Percentiles rank a stretch among this genome's conserved stretches.
phyloP scores from a whole-genome alignment of 1,140 invertebrate genomes.

The Lepidurus apus region DNA sequence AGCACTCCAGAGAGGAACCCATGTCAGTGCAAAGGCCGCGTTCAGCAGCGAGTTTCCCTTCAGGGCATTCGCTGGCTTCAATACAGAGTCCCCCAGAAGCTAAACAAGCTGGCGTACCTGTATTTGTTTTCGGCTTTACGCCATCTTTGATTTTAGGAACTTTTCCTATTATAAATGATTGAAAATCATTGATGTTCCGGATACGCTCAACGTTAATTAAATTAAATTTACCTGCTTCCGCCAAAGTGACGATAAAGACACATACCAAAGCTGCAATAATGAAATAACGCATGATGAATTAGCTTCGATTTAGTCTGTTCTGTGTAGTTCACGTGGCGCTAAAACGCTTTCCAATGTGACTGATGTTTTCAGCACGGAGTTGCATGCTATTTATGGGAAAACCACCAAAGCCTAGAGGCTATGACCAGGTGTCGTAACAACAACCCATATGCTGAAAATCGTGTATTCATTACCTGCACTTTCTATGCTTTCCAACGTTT shows the following conservation, averaged over 20 bases:
- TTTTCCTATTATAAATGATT: neutral
- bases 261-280: neutral
- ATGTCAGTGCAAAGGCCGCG: constrained; percentile 17
- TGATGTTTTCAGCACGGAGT: neutral
- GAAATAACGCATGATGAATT: neutral
- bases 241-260: neutral
- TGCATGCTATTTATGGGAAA: neutral
- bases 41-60: constrained; percentile 16
- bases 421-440: neutral
- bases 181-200: neutral
- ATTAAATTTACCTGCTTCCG: neutral
- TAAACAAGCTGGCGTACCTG: constrained; percentile 4
- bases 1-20: constrained; percentile 23
- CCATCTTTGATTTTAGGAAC: neutral
- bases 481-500: neutral
- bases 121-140: neutral
- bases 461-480: neutral
- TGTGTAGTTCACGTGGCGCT: neutral
- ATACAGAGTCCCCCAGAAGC: constrained; percentile 24
- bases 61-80: constrained; percentile 24
- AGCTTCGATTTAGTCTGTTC: neutral
- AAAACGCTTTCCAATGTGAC: neutral
- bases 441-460: neutral
- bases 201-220: neutral
- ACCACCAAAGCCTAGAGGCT: neutral